phyloP scores from a whole-genome alignment of 2,888 invertebrate genomes.

The Arge pagana region DNA sequence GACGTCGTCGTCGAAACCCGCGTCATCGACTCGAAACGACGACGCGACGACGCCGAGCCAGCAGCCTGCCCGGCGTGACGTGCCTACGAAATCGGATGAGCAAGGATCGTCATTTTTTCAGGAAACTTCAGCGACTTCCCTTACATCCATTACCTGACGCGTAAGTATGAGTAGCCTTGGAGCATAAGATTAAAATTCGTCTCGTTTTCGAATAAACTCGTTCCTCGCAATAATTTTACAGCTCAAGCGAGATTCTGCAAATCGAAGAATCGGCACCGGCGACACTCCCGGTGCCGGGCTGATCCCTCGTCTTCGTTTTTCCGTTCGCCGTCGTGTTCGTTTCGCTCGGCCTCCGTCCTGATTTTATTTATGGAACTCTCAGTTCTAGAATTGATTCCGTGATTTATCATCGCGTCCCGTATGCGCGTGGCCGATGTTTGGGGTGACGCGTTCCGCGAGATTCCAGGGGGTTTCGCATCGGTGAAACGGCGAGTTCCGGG shows the following conservation, averaged over 20 bases:
- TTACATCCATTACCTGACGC: conserved; percentile 58
- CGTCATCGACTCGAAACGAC: conserved; percentile 1
- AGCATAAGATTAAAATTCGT: no score
- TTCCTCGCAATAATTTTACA: no score
- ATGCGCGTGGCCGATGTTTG: no score
- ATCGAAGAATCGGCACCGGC: no score
- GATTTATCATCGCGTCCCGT: conserved; percentile 42
- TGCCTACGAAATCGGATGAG: conserved; percentile 36
- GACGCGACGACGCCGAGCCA: conserved; percentile 32
- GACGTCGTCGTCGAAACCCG: no score
- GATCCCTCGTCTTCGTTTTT: no score
- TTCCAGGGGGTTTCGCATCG: no score
- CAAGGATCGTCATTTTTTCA: conserved; percentile 54
- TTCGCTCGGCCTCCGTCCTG: conserved; percentile 28
- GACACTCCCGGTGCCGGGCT: no score
- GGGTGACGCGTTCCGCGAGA: no score
- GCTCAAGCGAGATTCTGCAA: no score
- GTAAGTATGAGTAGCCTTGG: conserved; percentile 53
- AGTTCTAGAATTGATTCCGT: conserved; percentile 40
- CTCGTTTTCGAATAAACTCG: no score
- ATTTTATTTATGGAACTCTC: conserved; percentile 45
- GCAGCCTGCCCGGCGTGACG: conserved; percentile 23
- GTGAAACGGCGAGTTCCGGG: background rate
- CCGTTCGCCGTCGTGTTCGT: conserved; percentile 21
- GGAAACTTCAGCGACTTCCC: conserved; percentile 56